Evolutionary conservation across 2,797 vertebrate species (phyloP), one percentile per base, ranked within the genome.

Genomic region (Pagetopsis macropterus): DNA sequence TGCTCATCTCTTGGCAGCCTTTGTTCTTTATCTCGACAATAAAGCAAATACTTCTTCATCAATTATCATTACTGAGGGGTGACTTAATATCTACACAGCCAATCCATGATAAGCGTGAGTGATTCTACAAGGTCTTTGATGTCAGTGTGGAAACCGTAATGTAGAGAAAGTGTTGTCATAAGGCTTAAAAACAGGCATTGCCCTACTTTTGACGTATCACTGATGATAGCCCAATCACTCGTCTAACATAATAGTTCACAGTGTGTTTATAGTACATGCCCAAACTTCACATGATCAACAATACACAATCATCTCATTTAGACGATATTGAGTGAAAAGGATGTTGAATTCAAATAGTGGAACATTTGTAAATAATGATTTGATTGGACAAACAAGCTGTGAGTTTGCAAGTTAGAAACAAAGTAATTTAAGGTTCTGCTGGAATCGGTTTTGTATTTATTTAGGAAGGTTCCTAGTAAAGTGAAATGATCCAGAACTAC

Each of bases 31-130:
- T 72, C 75, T 85, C 61, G 21, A 69, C 70, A 71, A 82, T 41
- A 70, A 63, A 79, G 70, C 65, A 75, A 81, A 66, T 49, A 76
- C 72, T 86, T 83, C 66, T 76, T 85, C 73, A 87, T 87, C 74
- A 86, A 87, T 89, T 88, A 85, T 83, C 79, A 84, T 88, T 82
- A 88, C 78, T 71, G 66, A 66, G 44, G 67, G 54, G 74, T 84
- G 79, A 89, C 86, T 90, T 84, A 75, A 86, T 84, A 83, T 84
- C 79, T 68, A 66, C 43, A 79, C 72, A 80, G 80, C 76, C 84
- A 76, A 84, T 83, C 81, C 51, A 68, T 79, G 54, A 82, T 81
- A 80, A 57, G 57, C 75, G 82, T 83, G 31, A 80, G 71, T 75
- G 56, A 70, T 67, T 84, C 40, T 49, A 70, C 66, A 70, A 43